Conservation (phyloP, 2,113 vertebrate species). For the Cyprinodon tularosa region DNA sequence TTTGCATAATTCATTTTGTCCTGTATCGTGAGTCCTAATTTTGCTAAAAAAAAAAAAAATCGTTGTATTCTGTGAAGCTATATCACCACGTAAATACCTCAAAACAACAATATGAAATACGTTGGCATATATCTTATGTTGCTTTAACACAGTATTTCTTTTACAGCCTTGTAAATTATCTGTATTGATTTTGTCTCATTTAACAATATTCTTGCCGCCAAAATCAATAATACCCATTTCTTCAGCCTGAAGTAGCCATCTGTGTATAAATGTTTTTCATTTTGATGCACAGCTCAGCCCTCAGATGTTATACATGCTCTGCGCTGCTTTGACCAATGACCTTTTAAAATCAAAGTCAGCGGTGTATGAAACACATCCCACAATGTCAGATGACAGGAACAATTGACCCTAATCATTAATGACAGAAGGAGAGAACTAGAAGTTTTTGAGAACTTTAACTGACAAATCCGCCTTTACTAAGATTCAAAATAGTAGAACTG, state of each 20-base stretch:
- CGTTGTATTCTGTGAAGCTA: background rate
- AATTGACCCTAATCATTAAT: constrained; percentile 43
- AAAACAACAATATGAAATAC: background rate
- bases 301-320: constrained; percentile 8
- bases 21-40: background rate
- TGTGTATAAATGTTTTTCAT: constrained; percentile 8
- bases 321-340: constrained; percentile 13
- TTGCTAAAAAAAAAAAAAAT: background rate
- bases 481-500: constrained; percentile 18
- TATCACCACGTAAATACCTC: background rate
- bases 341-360: constrained; percentile 32
- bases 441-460: constrained; percentile 14
- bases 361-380: constrained; percentile 24
- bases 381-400: background rate
- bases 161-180: constrained; percentile 23
- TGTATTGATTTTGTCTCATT: constrained; percentile 41
- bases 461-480: constrained; percentile 7
- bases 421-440: background rate
- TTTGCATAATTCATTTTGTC: background rate
- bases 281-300: constrained; percentile 9
- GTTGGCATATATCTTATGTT: background rate
- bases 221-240: constrained; percentile 47
- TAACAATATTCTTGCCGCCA: constrained; percentile 4
- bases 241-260: constrained; percentile 5
- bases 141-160: constrained; percentile 15